Evolutionary conservation across 2,113 vertebrate species (phyloP), one percentile per base, ranked within the genome.

Genomic region (Glareola pratincola): DNA sequence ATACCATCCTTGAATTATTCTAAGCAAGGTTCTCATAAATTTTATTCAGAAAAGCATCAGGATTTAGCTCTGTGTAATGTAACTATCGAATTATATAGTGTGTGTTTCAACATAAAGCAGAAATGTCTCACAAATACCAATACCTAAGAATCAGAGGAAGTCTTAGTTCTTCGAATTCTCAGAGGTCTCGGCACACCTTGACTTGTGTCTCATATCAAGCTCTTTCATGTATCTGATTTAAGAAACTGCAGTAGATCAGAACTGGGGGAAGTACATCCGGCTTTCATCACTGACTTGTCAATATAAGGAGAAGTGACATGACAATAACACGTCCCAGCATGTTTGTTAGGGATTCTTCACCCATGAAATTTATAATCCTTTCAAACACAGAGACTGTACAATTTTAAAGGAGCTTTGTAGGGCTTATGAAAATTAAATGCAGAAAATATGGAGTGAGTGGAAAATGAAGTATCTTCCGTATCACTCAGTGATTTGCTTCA

Each of bases 331-430:
- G 0, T 16, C 63, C 51, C 54, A 77, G 80, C 27, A 32, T 45
- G 79, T 92, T 93, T 77, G 48, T 39, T 56, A 75, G 64, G 39
- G 83, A 64, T 72, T 10, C 83, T 19, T 93, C 90, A 93, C 47
- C 68, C 79, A 30, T 81, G 79, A 89, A 88, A 91, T 93, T 36
- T 68, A 27, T 72, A 67, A 86, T 57, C 79, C 80, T 75, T 95
- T 72, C 82, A 92, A 84, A 68, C n/a, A 48, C 64, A 88, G 75
- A 29, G 50, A 60, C 34, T 43, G 30, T 8, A 7, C 0, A 0
- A 5, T 78, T 94, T 81, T 68, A 66, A 84, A 86, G 69, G 56
- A 84, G 47, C 47, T 90, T 67, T 56, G 47, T 80, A 68, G 10
- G 22, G 20, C 30, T 91, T 19, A 6, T n/a, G 48, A 36, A 91